A percentile compares a stretch with the other conserved stretches of the same genome.
Conservation (phyloP, 2,888 invertebrate species). For the Drosophila anomalata region DNA sequence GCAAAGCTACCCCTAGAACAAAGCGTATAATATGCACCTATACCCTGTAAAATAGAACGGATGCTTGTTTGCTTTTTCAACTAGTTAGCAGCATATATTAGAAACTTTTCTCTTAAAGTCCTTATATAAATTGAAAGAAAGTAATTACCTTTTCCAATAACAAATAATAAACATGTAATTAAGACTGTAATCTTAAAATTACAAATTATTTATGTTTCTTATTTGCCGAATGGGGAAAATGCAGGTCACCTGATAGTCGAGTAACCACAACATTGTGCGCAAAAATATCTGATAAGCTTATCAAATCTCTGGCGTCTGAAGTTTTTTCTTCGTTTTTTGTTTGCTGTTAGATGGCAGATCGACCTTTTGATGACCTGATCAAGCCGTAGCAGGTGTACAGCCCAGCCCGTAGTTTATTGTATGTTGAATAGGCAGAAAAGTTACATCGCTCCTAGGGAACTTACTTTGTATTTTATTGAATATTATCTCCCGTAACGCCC, state of each 20-base stretch:
- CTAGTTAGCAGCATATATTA: no score
- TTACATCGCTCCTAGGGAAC: slow-evolving; percentile 4
- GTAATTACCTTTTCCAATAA: no score
- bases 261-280: neutral
- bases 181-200: neutral
- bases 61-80: no score
- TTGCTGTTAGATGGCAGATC: slow-evolving; percentile 19
- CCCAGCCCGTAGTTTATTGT: neutral
- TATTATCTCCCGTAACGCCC: neutral
- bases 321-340: slow-evolving; percentile 16
- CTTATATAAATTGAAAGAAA: no score
- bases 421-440: slow-evolving; percentile 1
- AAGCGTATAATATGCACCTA: slow-evolving; percentile 5
- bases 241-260: slow-evolving; percentile 33
- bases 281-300: slow-evolving; percentile 36
- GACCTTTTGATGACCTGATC: slow-evolving; percentile 22
- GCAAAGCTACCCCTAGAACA: neutral
- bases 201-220: neutral
- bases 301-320: slow-evolving; percentile 18
- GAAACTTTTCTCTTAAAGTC: no score
- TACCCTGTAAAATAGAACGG: slow-evolving; percentile 8
- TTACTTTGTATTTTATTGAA: no score
- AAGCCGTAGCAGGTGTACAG: slow-evolving; percentile 22
- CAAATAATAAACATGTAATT: no score
- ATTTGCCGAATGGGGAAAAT: neutral